Evolutionary conservation across 1,140 invertebrate genomes (phyloP), one percentile per base, ranked within the genome.

Genomic region (Drosophila baimaii): DNA sequence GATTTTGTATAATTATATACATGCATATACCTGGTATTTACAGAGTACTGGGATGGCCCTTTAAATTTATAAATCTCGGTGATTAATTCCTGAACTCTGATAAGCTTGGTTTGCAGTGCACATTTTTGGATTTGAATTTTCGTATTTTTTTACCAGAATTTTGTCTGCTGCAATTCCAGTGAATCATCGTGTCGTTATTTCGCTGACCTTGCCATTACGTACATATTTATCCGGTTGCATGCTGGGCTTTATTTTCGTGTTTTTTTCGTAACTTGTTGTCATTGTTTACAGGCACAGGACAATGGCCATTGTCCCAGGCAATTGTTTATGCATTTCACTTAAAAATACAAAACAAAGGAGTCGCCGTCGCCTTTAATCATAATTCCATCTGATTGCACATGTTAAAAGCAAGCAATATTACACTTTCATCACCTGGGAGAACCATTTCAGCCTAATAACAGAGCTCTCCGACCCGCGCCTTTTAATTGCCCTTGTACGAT

Each of bases 291-390:
- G 25, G 13, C 29, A 31, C n/a, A 56, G 57, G 80, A 85, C 82
- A 85, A 85, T 85, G 83, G 52, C 62, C 79, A 88, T 85, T 85
- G 82, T 85, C 49, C 74, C 29, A 15, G 25, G 17, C n/a, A n/a
- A n/a, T 46, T 62, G 41, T 62, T 70, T 79, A 79, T 70, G 49
- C 6, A 10, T 39, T 37, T 15, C 37, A 49, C 43, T 23, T 27
- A 13, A 21, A 78, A 43, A 47, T 23, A 25, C 9, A 43, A 39
- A 56, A 68, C 73, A 76, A 66, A 66, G 41, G 43, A n/a, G 35
- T 27, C n/a, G 27, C 57, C 35, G 44, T 43, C 15, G 27, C 17
- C 25, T 59, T 31, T 29, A 44, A 59, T 70, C 44, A 58, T 76
- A 61, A 44, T 43, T 29, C 23, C 31, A 6, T n/a, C 15, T 52